Percentiles rank a stretch among this genome's conserved stretches.
These are phyloP conservation scores for Polyodon spathula DNA, from an alignment of 2,113 vertebrate species.

Conservation along the genomic window DNA sequence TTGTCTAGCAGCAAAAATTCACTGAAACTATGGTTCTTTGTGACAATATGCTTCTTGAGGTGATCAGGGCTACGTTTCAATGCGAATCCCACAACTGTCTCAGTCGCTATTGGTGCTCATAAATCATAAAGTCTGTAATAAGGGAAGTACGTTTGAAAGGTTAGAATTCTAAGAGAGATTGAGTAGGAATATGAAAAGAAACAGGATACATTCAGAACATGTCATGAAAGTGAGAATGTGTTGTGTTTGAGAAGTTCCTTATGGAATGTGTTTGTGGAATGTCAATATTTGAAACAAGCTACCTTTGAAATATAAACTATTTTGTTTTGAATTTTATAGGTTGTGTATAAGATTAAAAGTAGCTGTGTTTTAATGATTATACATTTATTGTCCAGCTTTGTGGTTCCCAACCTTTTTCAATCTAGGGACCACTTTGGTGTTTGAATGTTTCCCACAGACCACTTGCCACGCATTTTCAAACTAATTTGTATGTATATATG, in stretches of 20 bases:
- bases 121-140: conserved; percentile 48
- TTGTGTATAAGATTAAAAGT: not conserved
- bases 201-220: conserved; percentile 40
- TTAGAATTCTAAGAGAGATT: conserved; percentile 50
- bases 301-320: conserved; percentile 13
- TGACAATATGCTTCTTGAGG: conserved; percentile 28
- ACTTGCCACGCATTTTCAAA: too few relatives aligned
- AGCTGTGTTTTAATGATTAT: not conserved
- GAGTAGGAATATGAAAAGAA: conserved; percentile 40
- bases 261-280: conserved; percentile 17
- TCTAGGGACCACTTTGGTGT: too few relatives aligned
- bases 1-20: not conserved
- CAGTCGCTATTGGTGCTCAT: conserved; percentile 26
- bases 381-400: too few relatives aligned
- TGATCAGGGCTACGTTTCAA: conserved; percentile 28
- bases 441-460: too few relatives aligned
- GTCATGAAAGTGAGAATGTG: conserved; percentile 32
- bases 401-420: too few relatives aligned
- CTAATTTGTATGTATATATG: too few relatives aligned
- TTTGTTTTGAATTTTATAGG: not conserved
- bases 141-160: conserved; percentile 36
- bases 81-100: conserved; percentile 45
- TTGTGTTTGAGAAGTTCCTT: conserved; percentile 34
- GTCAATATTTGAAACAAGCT: conserved; percentile 3
- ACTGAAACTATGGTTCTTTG: conserved; percentile 15